Evolutionary conservation across 2,113 vertebrate species (phyloP), one percentile per base, ranked within the genome.

Genomic region (Chinchilla lanigera): DNA sequence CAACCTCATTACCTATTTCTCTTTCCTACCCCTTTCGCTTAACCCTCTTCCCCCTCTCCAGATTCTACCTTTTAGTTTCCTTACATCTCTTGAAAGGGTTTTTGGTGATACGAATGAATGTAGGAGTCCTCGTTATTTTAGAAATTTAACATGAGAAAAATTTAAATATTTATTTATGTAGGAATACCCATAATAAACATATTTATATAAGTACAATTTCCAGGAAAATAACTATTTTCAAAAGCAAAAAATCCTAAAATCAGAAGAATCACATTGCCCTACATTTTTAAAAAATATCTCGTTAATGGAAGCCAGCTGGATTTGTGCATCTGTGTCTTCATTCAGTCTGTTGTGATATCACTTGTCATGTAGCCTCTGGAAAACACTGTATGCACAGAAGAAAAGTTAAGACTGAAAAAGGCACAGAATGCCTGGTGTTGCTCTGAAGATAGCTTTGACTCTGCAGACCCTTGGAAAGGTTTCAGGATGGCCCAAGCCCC

Each of bases 171-270:
- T 35, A 65, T 71, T 82, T 52, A 50, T 78, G 26, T 63, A 86
- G 22, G 56, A 77, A 65, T 84, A 82, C 56, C 12, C 90, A 58
- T 71, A 92, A 67, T 75, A 71, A 58, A 56, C 7, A 52, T 61
- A 14, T 81, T 96, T 93, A 69, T 58, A 73, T 89, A 83, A 95
- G 44, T 86, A 50, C 6, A 44, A 54, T 83, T 86, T 97, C 86
- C 33, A 93, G 73, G 12, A 92, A 97, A 96, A 96, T 65, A 83
- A 50, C 35, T 86, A 30, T 77, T 94, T 92, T 60, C 22, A 75
- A 92, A 90, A 92, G 20, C 24, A 54, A 85, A 90, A 54, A 60
- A 28, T 44, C 11, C 33, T 69, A 6, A 6, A 69, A 47, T 12
- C 0, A 89, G 52, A 47, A 81, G 50, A 63, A 8, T 80, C 28